These are phyloP conservation scores for Aspiorhynchus laticeps DNA, from an alignment of 2,113 vertebrate genomes.

Conservation along the genomic window DNA sequence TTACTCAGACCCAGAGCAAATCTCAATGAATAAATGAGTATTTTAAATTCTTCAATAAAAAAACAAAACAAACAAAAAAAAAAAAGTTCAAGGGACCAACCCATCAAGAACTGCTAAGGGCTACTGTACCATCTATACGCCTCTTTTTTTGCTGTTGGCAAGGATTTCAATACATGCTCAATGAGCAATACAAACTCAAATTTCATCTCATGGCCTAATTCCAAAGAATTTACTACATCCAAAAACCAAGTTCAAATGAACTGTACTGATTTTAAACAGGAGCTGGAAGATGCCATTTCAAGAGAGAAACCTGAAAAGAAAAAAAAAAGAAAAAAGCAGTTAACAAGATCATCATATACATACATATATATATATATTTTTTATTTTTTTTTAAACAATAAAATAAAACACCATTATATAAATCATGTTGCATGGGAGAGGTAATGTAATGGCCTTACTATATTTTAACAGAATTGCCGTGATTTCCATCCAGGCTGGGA, in stretches of 20 bases:
- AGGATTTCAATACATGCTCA: background rate
- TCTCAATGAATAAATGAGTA: slow-evolving; percentile 5
- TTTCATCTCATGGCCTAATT: slow-evolving; percentile 50
- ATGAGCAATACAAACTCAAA: background rate
- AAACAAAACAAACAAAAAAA: slow-evolving; percentile 12
- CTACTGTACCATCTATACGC: slow-evolving; percentile 68
- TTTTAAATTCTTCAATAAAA: slow-evolving; percentile 58
- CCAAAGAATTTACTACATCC: slow-evolving; percentile 70
- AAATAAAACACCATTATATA: background rate
- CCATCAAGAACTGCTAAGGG: slow-evolving; percentile 51
- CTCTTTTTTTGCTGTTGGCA: slow-evolving; percentile 56
- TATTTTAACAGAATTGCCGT: slow-evolving; percentile 92
- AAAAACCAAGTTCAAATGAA: slow-evolving; percentile 74
- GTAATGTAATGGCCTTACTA: slow-evolving; percentile 39
- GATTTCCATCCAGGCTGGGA: slow-evolving; percentile 97
- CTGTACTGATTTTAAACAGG: slow-evolving; percentile 65
- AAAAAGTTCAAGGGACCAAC: background rate
- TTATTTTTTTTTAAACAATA: background rate
- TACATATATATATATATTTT: too few relatives aligned
- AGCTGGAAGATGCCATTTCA: background rate
- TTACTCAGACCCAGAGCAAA: slow-evolving; percentile 6
- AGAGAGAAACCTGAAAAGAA: slow-evolving; percentile 13
- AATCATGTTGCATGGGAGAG: background rate
- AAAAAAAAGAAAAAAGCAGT: background rate
- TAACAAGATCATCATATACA: too few relatives aligned